Evolutionary conservation across 37 sponge, comb jelly and placozoan species (phyloP), one percentile per base, ranked within the genome.

Genomic region (Halisarca cf. caerulea): DNA sequence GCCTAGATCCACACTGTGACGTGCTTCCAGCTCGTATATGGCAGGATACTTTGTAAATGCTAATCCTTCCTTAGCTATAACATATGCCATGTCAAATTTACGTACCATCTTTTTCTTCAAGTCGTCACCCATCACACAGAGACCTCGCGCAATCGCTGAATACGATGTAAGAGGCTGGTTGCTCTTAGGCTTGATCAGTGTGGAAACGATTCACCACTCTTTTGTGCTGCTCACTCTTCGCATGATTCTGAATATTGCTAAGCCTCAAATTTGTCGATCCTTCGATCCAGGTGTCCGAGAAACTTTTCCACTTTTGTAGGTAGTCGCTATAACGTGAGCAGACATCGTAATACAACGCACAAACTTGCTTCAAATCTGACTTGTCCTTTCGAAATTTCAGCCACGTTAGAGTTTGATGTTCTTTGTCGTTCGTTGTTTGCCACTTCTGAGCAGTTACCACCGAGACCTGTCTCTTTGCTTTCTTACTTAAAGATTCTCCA

Each of bases 1-100:
- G 3, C 91, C 87, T n/a, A 91, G 24, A 23, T 91, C 91, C 5
- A 91, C 91, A 33, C 88, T 85, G 74, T 91, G 91, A 20, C 85
- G 47, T 2, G 41, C 66, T 47, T 86, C 91, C 37, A 90, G 54
- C 73, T 86, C 47, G 38, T 39, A 70, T 0, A 87, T 54, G 0
- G 72, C 62, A 27, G 84, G 57, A 69, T 87, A 91, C 37, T 86
- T 91, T 0, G 5, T 5, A 39, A 90, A 90, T 27, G 91, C 57
- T 24, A 90, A 7, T 24, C 59, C 30, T 66, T 86, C 87, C 35
- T 79, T 86, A 18, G 83, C 87, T 21, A 86, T 57, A 0, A 68
- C 14, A 35, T 36, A 86, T 21, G 84, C 64, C 2, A 86, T 74
- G 30, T 90, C 87, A 59, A 86, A 79, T 38, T 86, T 86, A 20